These are phyloP conservation scores for Gymnarchus niloticus DNA, from an alignment of 2,113 vertebrate species.

Conservation along the genomic window DNA sequence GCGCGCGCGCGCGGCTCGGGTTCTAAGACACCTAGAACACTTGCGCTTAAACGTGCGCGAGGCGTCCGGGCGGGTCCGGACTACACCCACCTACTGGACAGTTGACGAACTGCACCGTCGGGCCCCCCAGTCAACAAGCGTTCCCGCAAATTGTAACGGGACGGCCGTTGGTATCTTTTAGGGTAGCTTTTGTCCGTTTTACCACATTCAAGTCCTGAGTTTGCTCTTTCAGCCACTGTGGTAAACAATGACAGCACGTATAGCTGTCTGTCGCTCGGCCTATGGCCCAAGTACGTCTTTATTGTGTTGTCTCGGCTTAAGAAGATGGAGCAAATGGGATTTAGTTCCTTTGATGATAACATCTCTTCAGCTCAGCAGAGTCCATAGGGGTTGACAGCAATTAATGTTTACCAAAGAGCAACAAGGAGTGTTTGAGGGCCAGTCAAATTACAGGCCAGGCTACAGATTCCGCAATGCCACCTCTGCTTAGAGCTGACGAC, in stretches of 20 bases:
- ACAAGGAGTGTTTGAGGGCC: constrained; percentile 24
- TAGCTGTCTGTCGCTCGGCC: neutral
- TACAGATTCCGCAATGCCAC: constrained; percentile 18
- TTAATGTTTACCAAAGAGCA: constrained; percentile 24
- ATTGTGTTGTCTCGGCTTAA: constrained; percentile 16
- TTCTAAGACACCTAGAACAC: neutral
- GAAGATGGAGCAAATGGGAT: constrained; percentile 18
- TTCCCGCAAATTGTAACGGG: neutral
- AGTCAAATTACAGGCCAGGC: constrained; percentile 25
- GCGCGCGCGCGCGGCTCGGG: neutral
- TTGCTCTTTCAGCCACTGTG: neutral
- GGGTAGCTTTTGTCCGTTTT: constrained; percentile 2
- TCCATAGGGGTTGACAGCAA: constrained; percentile 23
- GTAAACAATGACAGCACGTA: neutral
- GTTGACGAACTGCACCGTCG: constrained; percentile 32
- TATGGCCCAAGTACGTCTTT: constrained; percentile 1
- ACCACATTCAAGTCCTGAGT: neutral
- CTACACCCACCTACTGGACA: constrained; percentile 47
- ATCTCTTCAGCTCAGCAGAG: constrained; percentile 18
- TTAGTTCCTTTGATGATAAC: constrained; percentile 16
- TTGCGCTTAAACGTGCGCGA: neutral
- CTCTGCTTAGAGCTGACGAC: constrained; percentile 25
- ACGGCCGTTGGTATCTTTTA: neutral
- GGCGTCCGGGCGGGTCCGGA: neutral
- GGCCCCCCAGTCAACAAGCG: neutral